phyloP scores from a whole-genome alignment of 1,140 invertebrate genomes.

The Drosophila ambigua region DNA sequence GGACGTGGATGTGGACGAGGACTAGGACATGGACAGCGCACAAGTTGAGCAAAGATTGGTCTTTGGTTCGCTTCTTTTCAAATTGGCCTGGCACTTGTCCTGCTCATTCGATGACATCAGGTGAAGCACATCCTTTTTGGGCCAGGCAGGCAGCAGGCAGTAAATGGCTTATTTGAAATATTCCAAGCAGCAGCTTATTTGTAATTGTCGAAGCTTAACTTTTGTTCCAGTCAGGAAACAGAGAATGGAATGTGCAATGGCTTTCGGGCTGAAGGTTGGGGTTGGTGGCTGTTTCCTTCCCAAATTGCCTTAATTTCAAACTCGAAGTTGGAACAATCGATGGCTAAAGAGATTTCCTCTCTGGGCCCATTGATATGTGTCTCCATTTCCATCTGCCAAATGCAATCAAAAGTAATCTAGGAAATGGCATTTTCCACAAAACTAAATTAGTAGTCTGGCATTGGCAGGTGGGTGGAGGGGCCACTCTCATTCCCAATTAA shows the following conservation, averaged over 20 bases:
- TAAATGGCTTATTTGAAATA: constrained; percentile 66
- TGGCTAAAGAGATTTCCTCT: too few species aligned
- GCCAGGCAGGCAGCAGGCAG: constrained; percentile 1
- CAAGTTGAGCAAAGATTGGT: constrained; percentile 36
- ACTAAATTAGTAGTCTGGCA: constrained; percentile 40
- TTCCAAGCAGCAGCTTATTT: constrained; percentile 57
- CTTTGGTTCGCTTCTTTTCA: constrained; percentile 50
- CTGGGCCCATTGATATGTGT: too few species aligned
- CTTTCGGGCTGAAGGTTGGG: too few species aligned
- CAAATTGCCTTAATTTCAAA: too few species aligned
- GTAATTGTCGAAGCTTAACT: constrained; percentile 46
- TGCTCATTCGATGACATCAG: constrained; percentile 42
- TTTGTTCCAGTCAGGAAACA: constrained; percentile 21
- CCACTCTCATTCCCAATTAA: constrained; percentile 48
- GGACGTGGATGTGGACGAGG: neutral
- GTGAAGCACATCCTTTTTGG: constrained; percentile 57
- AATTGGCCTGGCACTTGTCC: constrained; percentile 61
- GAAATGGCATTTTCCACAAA: constrained; percentile 29
- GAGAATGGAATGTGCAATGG: constrained; percentile 1
- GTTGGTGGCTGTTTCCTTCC: too few species aligned
- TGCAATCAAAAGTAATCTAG: constrained; percentile 34
- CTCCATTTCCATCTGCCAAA: neutral
- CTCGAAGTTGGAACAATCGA: too few species aligned
- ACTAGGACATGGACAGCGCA: constrained; percentile 16
- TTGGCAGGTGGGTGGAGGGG: neutral